Evolutionary conservation across 2,113 vertebrate species (phyloP).

Genomic region (Bubo scandiacus): DNA sequence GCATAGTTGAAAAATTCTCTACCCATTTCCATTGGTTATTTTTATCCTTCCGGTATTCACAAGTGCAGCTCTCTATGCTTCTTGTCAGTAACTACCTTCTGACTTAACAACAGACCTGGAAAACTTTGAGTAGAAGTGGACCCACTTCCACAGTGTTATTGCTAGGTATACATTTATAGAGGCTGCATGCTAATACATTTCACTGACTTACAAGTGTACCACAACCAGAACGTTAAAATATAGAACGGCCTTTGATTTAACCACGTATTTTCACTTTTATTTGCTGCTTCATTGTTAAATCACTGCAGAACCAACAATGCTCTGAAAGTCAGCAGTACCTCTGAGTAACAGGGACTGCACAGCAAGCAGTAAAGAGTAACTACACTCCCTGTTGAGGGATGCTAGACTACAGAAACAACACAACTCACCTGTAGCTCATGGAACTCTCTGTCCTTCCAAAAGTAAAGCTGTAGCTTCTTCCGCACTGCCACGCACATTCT

Average conservation of each 20-base stretch:
- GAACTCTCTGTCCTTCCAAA: slow-evolving; percentile 97
- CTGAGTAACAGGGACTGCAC: neutral
- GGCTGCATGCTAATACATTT: neutral
- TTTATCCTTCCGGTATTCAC: neutral
- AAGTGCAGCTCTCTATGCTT: neutral
- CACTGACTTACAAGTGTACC: neutral
- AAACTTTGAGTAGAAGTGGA: neutral
- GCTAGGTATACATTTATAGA: neutral
- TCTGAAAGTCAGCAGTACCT: neutral
- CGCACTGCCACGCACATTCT: slow-evolving; percentile 95
- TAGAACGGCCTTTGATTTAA: neutral
- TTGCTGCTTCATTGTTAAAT: neutral
- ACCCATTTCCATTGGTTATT: neutral
- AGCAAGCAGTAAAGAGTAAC: neutral
- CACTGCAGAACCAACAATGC: neutral
- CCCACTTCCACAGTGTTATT: neutral
- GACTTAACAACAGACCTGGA: neutral
- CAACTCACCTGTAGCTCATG: slow-evolving; percentile 84
- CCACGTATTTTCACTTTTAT: neutral
- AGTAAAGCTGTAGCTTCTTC: slow-evolving; percentile 95
- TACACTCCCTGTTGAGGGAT: neutral
- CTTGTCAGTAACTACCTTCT: neutral
- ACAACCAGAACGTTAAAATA: neutral
- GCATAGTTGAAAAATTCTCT: neutral
- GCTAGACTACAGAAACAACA: neutral